phyloP scores from a whole-genome alignment of 2,113 vertebrate species.

The Hypanus sabinus region DNA sequence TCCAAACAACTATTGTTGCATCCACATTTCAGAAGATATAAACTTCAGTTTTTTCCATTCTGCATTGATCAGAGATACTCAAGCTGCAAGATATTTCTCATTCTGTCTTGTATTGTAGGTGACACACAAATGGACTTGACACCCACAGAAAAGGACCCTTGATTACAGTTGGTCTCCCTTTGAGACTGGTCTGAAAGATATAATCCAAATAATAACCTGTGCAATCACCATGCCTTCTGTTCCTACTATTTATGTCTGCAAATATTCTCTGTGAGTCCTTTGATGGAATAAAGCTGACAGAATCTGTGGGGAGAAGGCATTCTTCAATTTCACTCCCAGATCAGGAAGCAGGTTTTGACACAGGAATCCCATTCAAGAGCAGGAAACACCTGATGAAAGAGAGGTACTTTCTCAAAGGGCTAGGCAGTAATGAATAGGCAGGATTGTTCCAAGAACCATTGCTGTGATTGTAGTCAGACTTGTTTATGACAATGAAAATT shows the following conservation, averaged over 20 bases:
- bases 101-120: neutral
- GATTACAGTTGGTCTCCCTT: neutral
- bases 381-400: constrained; percentile 32
- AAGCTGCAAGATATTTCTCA: neutral
- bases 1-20: neutral
- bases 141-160: neutral
- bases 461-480: neutral
- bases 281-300: constrained; percentile 33
- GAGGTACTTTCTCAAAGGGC: constrained; percentile 24
- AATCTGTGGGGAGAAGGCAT: neutral
- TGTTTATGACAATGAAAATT: constrained; percentile 9
- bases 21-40: neutral
- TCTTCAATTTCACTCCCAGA: constrained; percentile 35
- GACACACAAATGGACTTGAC: neutral
- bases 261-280: constrained; percentile 24
- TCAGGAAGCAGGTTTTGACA: constrained; percentile 21
- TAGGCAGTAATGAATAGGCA: constrained; percentile 25
- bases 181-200: constrained; percentile 1
- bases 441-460: neutral
- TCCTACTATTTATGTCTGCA: neutral
- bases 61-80: neutral
- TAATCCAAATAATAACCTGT: constrained; percentile 24
- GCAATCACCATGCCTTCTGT: constrained; percentile 27
- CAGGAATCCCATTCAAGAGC: constrained; percentile 33
- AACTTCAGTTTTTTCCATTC: neutral